These are phyloP conservation scores for Acrocephalus scirpaceus DNA, from an alignment of 2,797 vertebrate genomes.

Conservation along the genomic window DNA sequence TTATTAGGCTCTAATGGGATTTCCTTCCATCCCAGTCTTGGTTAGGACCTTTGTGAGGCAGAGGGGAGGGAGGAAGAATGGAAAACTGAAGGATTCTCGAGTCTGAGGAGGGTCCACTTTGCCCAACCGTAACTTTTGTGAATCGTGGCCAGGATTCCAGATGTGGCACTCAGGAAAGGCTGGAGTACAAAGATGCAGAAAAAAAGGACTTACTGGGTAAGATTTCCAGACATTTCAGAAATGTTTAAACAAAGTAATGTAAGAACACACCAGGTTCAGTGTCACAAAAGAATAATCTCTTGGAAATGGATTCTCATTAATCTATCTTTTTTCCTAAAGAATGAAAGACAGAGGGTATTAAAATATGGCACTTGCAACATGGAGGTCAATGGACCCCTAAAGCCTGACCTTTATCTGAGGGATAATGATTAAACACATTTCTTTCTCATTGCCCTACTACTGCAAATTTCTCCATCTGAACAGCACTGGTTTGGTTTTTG, in stretches of 20 bases:
- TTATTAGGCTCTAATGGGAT: conserved; percentile 48
- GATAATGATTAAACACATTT: neutral
- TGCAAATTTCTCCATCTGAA: neutral
- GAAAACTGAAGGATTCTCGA: neutral
- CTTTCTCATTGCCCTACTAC: neutral
- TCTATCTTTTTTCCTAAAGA: neutral
- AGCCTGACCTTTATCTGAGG: neutral
- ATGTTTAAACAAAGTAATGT: neutral
- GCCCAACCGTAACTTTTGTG: neutral
- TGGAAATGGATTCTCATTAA: neutral
- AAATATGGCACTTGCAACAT: neutral
- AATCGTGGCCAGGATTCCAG: neutral
- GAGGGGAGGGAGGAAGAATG: neutral
- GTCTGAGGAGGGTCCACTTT: neutral
- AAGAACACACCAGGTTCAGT: neutral
- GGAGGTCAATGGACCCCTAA: neutral
- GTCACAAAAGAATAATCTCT: neutral
- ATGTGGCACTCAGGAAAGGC: neutral
- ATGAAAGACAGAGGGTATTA: neutral
- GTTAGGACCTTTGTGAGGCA: conserved; percentile 8
- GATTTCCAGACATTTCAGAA: neutral
- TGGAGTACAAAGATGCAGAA: neutral
- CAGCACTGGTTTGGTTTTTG: neutral
- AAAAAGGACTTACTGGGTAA: neutral
- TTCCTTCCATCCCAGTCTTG: conserved; percentile 15